Conservation (phyloP, 2,797 vertebrate genomes). For the Melanotaenia maccullochi region DNA sequence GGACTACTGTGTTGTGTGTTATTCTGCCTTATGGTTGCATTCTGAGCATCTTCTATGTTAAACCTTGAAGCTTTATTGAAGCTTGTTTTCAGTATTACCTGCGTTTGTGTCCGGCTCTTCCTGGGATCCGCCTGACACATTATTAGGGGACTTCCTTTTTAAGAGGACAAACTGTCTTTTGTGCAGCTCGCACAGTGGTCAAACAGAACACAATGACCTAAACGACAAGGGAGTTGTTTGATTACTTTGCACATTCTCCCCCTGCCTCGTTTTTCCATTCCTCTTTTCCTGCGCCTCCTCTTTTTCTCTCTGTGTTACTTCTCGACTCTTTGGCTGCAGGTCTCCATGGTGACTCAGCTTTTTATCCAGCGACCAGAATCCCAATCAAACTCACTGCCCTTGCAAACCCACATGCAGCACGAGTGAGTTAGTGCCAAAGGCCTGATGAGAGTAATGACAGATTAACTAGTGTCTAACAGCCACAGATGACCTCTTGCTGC, state of each 20-base stretch:
- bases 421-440: slow-evolving; percentile 60
- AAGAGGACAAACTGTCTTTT: slow-evolving; percentile 11
- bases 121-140: too few relatives aligned
- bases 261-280: slow-evolving; percentile 2
- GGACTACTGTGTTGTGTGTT: too few relatives aligned
- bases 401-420: slow-evolving; percentile 30
- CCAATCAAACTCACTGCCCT: slow-evolving; percentile 65
- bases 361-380: slow-evolving; percentile 69
- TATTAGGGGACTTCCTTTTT: background rate
- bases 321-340: slow-evolving; percentile 61
- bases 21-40: too few relatives aligned
- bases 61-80: too few relatives aligned
- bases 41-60: too few relatives aligned
- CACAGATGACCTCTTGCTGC: slow-evolving; percentile 74
- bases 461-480: slow-evolving; percentile 73
- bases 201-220: slow-evolving; percentile 11
- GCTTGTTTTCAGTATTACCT: too few relatives aligned
- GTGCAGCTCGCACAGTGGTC: slow-evolving; percentile 17
- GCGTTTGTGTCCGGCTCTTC: too few relatives aligned
- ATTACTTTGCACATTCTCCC: slow-evolving; percentile 26
- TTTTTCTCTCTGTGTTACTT: slow-evolving; percentile 22
- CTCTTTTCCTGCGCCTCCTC: slow-evolving; percentile 6
- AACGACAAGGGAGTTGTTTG: slow-evolving; percentile 31
- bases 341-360: slow-evolving; percentile 80
- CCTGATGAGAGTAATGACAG: slow-evolving; percentile 80